Evolutionary conservation across 2,113 vertebrate genomes (phyloP).

Genomic region (Ammodytes dubius): DNA sequence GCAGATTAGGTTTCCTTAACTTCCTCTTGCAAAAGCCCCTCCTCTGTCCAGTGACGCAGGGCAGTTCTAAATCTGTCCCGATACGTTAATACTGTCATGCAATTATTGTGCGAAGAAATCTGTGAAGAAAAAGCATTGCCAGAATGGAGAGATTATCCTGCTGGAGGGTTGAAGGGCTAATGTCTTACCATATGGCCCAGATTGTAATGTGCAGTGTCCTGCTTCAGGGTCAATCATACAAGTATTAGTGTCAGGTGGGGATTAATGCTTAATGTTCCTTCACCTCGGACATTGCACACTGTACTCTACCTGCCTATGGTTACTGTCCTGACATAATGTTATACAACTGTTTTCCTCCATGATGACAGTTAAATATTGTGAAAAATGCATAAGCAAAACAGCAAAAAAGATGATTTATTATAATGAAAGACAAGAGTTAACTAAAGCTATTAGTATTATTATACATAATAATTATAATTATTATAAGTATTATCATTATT

Average conservation of each 20-base stretch:
- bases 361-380: background rate
- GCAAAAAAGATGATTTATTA: background rate
- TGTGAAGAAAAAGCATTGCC: slow-evolving; percentile 85
- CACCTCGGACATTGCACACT: slow-evolving; percentile 73
- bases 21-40: slow-evolving; percentile 69
- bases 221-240: slow-evolving; percentile 87
- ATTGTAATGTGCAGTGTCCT: slow-evolving; percentile 82
- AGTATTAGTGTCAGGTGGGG: slow-evolving; percentile 90
- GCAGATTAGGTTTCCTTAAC: slow-evolving; percentile 73
- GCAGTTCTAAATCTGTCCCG: slow-evolving; percentile 80
- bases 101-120: slow-evolving; percentile 88
- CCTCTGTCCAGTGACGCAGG: slow-evolving; percentile 73
- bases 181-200: slow-evolving; percentile 85
- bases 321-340: slow-evolving; percentile 12
- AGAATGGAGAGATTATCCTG: slow-evolving; percentile 86
- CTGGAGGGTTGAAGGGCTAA: slow-evolving; percentile 84
- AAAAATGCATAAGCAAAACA: slow-evolving; percentile 10
- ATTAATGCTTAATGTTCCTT: slow-evolving; percentile 85
- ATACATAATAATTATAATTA: slow-evolving; percentile 10
- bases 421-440: background rate
- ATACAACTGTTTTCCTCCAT: background rate
- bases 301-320: slow-evolving; percentile 62
- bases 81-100: slow-evolving; percentile 86
- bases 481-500: background rate
- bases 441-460: background rate